Base-by-base conservation (phyloP, 1,140 invertebrate genomes). In the Tribolium castaneum region DNA sequence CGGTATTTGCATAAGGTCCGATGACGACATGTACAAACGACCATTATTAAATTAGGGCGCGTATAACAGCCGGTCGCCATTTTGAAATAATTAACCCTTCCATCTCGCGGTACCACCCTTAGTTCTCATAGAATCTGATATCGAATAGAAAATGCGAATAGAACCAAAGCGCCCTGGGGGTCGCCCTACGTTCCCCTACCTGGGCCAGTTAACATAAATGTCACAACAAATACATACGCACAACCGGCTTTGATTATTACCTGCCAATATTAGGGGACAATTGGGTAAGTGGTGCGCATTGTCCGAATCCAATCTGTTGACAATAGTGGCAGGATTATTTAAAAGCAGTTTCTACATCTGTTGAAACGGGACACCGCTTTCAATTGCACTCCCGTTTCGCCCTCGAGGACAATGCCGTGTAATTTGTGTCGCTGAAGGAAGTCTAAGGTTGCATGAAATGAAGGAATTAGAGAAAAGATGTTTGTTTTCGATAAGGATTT, bases 401-500 rank as follows among this genome's bases (percentile, higher is more conserved):
- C 50, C 50, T 77, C 35, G 75, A 39, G 56, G 75, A 77, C 75
- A 77, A 77, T 77, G 66, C 22, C 12, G 39, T 70, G 75, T 54
- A 77, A 77, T 77, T 77, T 77, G 75, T 77, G 75, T 77, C 75
- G 50, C 66, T 35, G 35, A 71, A 56, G 39, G 62, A 77, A 77
- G 75, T 77, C 62, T 77, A 77, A 77, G 66, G 75, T 77, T 77
- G 75, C 75, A 77, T 77, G 75, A 71, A 71, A 77, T 77, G 62
- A 71, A 77, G 62, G 75, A 77, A 77, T 77, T 70, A 77, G 16
- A 77, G 75, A 71, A 77, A 71, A 62, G 62, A 77, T 71, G 62
- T 77, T 71, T 77, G 75, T 77, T 52, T 66, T 77, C 50, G 75
- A 77, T 77, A 77, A 77, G 62, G 16, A 73, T 73, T 52, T 25